A percentile compares a stretch with the other conserved stretches of the same genome.
These are phyloP conservation scores for Tachystola acroxantha DNA, from an alignment of 2,888 invertebrate species.

Conservation along the genomic window DNA sequence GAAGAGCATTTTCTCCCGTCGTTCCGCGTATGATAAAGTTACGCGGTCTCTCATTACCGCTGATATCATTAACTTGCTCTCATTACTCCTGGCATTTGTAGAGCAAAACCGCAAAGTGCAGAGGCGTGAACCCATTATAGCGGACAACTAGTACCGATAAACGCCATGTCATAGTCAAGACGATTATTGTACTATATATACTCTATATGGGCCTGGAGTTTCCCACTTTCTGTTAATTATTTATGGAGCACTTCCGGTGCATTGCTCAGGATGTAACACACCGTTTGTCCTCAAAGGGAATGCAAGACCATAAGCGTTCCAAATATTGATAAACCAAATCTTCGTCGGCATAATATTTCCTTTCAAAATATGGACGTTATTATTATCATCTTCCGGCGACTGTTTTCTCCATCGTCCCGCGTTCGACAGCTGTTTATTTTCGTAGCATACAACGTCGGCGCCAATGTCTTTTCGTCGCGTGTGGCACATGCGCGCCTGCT, in stretches of 20 bases:
- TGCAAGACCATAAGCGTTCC: not conserved
- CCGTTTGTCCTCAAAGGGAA: conserved; percentile 4
- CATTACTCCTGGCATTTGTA: conserved; percentile 41
- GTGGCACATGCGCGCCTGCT: conserved; percentile 27
- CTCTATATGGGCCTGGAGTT: too few species aligned
- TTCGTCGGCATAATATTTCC: conserved; percentile 33
- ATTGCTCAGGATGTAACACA: too few species aligned
- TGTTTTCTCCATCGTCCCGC: conserved; percentile 31
- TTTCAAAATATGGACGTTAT: conserved; percentile 30
- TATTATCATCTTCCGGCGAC: conserved; percentile 36
- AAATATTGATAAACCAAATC: conserved; percentile 10
- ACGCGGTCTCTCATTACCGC: conserved; percentile 55
- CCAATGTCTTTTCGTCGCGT: conserved; percentile 34
- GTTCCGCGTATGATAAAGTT: conserved; percentile 62
- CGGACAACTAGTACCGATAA: conserved; percentile 15
- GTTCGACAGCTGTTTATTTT: conserved; percentile 50
- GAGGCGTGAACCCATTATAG: conserved; percentile 30
- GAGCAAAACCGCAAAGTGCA: conserved; percentile 32
- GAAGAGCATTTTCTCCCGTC: conserved; percentile 57
- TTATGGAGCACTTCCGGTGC: too few species aligned
- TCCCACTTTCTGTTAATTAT: too few species aligned
- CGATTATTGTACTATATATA: too few species aligned
- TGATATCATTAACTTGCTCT: conserved; percentile 51
- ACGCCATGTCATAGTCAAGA: conserved; percentile 24
- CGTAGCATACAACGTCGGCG: conserved; percentile 21